Base-by-base conservation (phyloP, 2,113 vertebrate species). In the Mus pahari region DNA sequence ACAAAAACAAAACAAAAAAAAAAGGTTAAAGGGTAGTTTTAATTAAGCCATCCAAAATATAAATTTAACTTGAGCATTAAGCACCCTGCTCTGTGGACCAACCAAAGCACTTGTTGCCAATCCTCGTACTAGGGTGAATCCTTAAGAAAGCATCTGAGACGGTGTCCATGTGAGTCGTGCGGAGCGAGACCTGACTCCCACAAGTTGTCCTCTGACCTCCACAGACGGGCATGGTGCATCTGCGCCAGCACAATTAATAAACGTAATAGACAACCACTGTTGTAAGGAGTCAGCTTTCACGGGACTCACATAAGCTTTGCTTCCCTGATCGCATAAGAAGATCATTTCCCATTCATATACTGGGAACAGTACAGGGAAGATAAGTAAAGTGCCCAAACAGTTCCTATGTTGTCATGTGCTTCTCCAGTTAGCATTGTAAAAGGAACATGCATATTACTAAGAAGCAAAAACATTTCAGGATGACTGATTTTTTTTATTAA, bases 401-500 rank as follows among this genome's bases (percentile, higher is more conserved):
- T 82, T 84, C 91, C 95, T 96, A 92, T 2, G 78, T n/a, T 73
- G 73, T 94, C 77, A 53, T 68, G 73, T 92, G 45, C 93, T 88
- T 95, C 96, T 92, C 91, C 96, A 91, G 84, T 62, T 95, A 97
- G 94, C 97, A 79, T 50, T 97, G 2, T 87, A 42, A 83, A 94
- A 62, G 77, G 92, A 97, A 96, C 93, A 94, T 95, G 92, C 86
- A 77, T 90, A 96, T 96, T 96, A 95, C 86, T 95, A 87, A 91
- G 92, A 98, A 98, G 94, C 75, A 92, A 97, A 79, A 92, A 17
- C 97, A 94, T 96, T 62, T 97, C 94, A 96, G 75, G 98, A 97
- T 81, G 97, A 98, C 97, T 98, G 97, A 98, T 36, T 98, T 98
- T 19, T 97, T 97, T 97, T 94, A 84, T 92, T 93, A 97, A 97